A percentile compares a stretch with the other conserved stretches of the same genome.
These are phyloP conservation scores for Tetramorium alpestre DNA, from an alignment of 1,140 invertebrate genomes.

Conservation along the genomic window DNA sequence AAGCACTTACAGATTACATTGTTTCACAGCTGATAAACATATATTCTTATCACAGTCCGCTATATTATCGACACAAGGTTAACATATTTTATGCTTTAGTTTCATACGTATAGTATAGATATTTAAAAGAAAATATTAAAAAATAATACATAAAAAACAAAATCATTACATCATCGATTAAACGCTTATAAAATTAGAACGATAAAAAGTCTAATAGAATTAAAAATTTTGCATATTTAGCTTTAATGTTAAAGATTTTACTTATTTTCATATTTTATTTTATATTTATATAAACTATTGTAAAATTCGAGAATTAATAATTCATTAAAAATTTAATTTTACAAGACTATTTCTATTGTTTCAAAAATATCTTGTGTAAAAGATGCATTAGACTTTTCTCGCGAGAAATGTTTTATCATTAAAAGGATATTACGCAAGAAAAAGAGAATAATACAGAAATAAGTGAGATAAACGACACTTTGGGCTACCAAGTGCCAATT, in stretches of 20 bases:
- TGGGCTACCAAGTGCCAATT: too few relatives aligned
- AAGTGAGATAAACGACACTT: too few relatives aligned
- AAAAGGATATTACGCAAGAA: not conserved
- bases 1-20: not conserved
- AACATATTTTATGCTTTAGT: not conserved
- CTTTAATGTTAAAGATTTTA: not conserved
- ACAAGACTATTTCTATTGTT: not conserved
- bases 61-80: slow-evolving; percentile 36
- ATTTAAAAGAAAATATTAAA: not conserved
- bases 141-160: not conserved
- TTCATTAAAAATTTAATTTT: not conserved
- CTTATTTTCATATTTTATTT: not conserved
- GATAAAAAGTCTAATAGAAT: not conserved
- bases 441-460: not conserved
- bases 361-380: not conserved
- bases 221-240: not conserved
- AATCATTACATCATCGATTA: not conserved
- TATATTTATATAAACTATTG: not conserved
- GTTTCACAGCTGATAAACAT: slow-evolving; percentile 23
- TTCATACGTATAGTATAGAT: too few relatives aligned
- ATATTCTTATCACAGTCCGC: not conserved
- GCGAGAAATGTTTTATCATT: not conserved
- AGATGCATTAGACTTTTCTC: not conserved
- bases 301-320: not conserved
- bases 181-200: not conserved